Evolutionary conservation across 2,797 vertebrate species (phyloP).

Genomic region (Danio aesculapii): DNA sequence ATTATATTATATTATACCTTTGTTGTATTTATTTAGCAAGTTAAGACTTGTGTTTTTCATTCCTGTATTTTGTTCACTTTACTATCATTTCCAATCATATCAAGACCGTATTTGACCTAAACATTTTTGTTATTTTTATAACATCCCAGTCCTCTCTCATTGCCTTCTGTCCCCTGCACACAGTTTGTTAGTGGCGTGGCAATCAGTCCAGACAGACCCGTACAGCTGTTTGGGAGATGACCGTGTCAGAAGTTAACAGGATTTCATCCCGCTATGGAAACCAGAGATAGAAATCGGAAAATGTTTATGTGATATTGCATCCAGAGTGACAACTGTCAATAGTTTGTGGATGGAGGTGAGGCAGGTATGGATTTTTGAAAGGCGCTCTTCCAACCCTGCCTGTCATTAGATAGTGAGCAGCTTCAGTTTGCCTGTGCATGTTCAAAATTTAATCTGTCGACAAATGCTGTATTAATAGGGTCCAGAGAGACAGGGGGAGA

Average conservation of each 20-base stretch:
- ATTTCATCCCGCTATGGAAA: constrained; percentile 84
- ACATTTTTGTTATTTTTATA: not conserved
- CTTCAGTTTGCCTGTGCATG: constrained; percentile 74
- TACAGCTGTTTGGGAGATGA: constrained; percentile 76
- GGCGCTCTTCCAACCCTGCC: constrained; percentile 72
- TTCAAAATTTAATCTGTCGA: constrained; percentile 67
- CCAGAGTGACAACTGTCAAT: constrained; percentile 85
- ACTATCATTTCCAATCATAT: not conserved
- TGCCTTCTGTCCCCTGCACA: not conserved
- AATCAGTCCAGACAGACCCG: constrained; percentile 69
- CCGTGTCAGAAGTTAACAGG: constrained; percentile 84
- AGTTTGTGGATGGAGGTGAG: constrained; percentile 78
- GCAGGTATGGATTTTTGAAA: constrained; percentile 82
- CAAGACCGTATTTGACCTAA: not conserved
- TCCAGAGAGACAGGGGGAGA: constrained; percentile 8
- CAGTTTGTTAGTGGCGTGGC: constrained; percentile 21
- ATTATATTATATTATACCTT: no score
- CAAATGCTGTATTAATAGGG: constrained; percentile 63
- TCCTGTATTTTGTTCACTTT: no score
- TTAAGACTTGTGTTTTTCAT: no score
- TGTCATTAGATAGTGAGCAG: constrained; percentile 80
- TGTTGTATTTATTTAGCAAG: no score
- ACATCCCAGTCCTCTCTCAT: not conserved
- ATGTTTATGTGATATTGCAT: constrained; percentile 83
- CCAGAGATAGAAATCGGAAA: constrained; percentile 83